A percentile compares a stretch with the other conserved stretches of the same genome.
phyloP scores from a whole-genome alignment of 2,888 invertebrate species.

The Emmelina monodactyla region DNA sequence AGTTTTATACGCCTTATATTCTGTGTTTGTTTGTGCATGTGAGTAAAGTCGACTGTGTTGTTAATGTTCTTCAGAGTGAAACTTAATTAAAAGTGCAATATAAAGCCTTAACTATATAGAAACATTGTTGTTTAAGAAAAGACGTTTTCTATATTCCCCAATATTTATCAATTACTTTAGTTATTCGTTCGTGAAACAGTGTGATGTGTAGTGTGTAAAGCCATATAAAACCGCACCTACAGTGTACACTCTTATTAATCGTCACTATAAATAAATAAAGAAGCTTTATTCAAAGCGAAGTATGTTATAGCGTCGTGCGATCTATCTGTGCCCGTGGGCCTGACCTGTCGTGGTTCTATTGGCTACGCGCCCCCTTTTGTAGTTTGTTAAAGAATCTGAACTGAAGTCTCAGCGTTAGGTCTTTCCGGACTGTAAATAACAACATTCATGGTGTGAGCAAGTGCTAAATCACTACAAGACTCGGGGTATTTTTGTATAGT shows the following conservation, averaged over 20 bases:
- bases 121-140: too few relatives aligned
- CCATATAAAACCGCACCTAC: slow-evolving; percentile 42
- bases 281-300: slow-evolving; percentile 55
- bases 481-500: slow-evolving; percentile 1
- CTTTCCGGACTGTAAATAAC: slow-evolving; percentile 91
- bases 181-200: too few relatives aligned
- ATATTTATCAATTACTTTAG: too few relatives aligned
- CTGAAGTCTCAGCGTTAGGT: slow-evolving; percentile 93
- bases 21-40: too few relatives aligned
- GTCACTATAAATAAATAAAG: slow-evolving; percentile 30
- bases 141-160: too few relatives aligned
- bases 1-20: too few relatives aligned
- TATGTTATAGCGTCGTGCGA: slow-evolving; percentile 39
- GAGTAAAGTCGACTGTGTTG: too few relatives aligned
- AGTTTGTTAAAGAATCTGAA: slow-evolving; percentile 95
- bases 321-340: slow-evolving; percentile 26
- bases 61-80: too few relatives aligned
- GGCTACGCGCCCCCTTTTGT: slow-evolving; percentile 87
- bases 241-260: slow-evolving; percentile 38
- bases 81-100: too few relatives aligned
- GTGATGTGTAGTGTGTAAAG: too few relatives aligned
- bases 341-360: slow-evolving; percentile 67
- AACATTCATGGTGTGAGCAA: slow-evolving; percentile 34
- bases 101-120: too few relatives aligned
- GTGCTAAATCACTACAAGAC: not conserved